Evolutionary conservation across 2,888 invertebrate species (phyloP).

Genomic region (Galeruca laticollis): DNA sequence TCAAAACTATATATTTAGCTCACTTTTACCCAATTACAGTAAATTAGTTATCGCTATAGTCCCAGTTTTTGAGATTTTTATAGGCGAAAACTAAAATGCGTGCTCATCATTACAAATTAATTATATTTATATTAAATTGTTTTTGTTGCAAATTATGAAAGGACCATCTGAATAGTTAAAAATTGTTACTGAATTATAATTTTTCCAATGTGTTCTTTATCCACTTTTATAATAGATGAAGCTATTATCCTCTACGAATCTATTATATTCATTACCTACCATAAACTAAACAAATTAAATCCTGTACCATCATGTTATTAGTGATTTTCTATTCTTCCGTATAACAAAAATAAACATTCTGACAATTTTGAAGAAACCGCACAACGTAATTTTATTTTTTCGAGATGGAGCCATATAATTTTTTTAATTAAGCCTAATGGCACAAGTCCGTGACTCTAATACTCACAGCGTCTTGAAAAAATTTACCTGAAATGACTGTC

Average conservation of each 20-base stretch:
- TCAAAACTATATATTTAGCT: too few relatives aligned
- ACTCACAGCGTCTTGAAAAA: slow-evolving; percentile 59
- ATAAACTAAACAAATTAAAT: not conserved
- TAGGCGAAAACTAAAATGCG: too few relatives aligned
- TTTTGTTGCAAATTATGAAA: too few relatives aligned
- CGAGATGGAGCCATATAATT: slow-evolving; percentile 66
- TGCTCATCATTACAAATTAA: too few relatives aligned
- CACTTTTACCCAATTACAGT: too few relatives aligned
- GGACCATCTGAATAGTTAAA: too few relatives aligned
- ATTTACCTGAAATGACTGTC: slow-evolving; percentile 61
- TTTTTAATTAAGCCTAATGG: slow-evolving; percentile 67
- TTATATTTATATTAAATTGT: too few relatives aligned
- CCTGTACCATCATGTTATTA: slow-evolving; percentile 2
- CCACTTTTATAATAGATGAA: not conserved
- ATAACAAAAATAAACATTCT: slow-evolving; percentile 22
- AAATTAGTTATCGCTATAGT: too few relatives aligned
- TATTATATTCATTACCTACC: not conserved
- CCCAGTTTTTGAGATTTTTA: too few relatives aligned
- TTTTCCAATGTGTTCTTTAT: too few relatives aligned
- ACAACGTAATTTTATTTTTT: slow-evolving; percentile 56
- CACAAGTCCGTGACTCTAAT: slow-evolving; percentile 64
- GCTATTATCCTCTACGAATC: not conserved
- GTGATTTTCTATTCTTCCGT: slow-evolving; percentile 30
- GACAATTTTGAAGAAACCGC: slow-evolving; percentile 55
- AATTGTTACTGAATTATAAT: too few relatives aligned